These are phyloP conservation scores for Zeus faber DNA, from an alignment of 2,113 vertebrate genomes.

Conservation along the genomic window DNA sequence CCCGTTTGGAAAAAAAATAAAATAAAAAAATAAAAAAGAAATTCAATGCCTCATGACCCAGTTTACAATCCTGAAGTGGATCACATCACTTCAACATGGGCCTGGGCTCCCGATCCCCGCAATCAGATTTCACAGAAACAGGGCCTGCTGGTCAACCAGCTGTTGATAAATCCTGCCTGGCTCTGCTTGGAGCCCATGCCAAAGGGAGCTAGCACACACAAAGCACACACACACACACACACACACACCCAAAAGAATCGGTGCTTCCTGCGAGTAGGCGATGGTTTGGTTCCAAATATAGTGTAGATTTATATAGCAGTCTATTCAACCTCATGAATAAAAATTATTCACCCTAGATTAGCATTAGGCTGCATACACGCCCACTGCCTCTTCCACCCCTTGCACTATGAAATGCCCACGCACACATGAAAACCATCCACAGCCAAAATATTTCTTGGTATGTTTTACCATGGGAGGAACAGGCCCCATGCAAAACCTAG, in stretches of 20 bases:
- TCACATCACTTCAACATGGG: slow-evolving; percentile 15
- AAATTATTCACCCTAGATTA: background rate
- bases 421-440: background rate
- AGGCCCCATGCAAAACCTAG: background rate
- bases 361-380: background rate
- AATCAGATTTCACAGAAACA: slow-evolving; percentile 36
- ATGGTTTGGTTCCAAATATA: slow-evolving; percentile 16
- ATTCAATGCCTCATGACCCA: slow-evolving; percentile 1
- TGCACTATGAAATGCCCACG: background rate
- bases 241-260: no score
- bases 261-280: background rate
- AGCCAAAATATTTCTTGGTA: background rate
- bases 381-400: background rate
- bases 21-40: background rate
- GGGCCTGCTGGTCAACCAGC: slow-evolving; percentile 38
- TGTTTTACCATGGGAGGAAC: background rate
- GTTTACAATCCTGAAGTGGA: background rate
- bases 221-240: no score
- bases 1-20: no score
- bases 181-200: no score
- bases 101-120: background rate
- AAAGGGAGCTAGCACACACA: no score
- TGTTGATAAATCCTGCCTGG: slow-evolving; percentile 47
- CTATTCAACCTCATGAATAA: slow-evolving; percentile 3
- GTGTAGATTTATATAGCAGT: background rate